Base-by-base conservation (phyloP, 2,113 vertebrate species). In the Oryzias melastigma region DNA sequence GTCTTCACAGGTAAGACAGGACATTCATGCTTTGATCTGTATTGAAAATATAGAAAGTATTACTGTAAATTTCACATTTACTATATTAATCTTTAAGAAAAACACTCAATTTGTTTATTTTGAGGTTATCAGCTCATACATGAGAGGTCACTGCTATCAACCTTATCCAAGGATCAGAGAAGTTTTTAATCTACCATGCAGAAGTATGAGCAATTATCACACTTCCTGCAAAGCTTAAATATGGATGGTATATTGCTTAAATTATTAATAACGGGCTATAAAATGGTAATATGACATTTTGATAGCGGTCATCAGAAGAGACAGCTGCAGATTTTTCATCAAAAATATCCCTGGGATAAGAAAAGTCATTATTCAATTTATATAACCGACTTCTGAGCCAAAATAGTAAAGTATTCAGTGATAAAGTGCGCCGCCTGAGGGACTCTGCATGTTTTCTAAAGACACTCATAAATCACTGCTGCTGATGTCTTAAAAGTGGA, bases 381-480 rank as follows among this genome's bases (percentile, higher is more conserved):
- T 80, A 75, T 69, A 54, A 61, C 24, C 49, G 57, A 19, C 80
- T 44, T 68, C 70, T 73, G 56, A 83, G 70, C 74, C 77, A 85
- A 77, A 68, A 73, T 81, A 58, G 64, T 66, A 65, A 85, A 81
- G 58, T 62, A 75, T 68, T 71, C 25, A 45, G 82, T 77, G 63
- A 83, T 86, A 71, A 81, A 87, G 81, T 58, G 61, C 13, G 1
- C 44, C 71, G 79, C 84, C 69, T 48, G 7, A 7, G 66, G 81
- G 62, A 71, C 45, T 56, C 20, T 42, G 27, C 57, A 58, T 73
- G 40, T 82, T 62, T 60, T 53, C 50, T 57, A 64, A 73, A 78
- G 50, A 57, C 29, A 51, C 16, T 63, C 74, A 78, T 89, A 81
- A 89, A 88, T 86, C 78, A 73, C 14, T 8, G 17, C 77, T 66